These are phyloP conservation scores for Thunnus albacares DNA, from an alignment of 2,797 vertebrate genomes.

Conservation along the genomic window DNA sequence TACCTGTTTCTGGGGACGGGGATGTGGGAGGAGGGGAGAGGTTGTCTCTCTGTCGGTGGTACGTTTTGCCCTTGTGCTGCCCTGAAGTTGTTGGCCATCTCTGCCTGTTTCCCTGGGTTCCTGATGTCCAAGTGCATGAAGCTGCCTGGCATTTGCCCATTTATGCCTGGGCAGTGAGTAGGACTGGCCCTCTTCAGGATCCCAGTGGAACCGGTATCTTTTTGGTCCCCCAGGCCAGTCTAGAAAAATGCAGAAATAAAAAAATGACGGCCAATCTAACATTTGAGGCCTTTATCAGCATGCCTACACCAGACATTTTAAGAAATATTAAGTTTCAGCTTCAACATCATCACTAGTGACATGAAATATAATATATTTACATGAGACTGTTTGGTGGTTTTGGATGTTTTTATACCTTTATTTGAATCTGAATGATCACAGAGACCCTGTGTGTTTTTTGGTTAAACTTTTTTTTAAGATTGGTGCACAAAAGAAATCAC, in stretches of 20 bases:
- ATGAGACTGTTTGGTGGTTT: not conserved
- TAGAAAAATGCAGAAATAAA: conserved; percentile 53
- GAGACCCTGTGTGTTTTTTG: not conserved
- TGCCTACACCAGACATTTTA: not conserved
- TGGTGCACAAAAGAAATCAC: too few relatives aligned
- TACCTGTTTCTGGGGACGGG: conserved; percentile 89
- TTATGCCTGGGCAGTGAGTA: conserved; percentile 78
- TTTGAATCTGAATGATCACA: not conserved
- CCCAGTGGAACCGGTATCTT: conserved; percentile 70
- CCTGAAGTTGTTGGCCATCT: conserved; percentile 74
- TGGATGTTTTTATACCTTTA: not conserved
- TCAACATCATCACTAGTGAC: not conserved
- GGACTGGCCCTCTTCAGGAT: conserved; percentile 84
- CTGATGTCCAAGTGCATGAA: conserved; percentile 83
- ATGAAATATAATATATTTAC: not conserved
- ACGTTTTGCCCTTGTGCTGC: conserved; percentile 68
- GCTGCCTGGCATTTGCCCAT: conserved; percentile 79
- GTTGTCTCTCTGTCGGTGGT: conserved; percentile 69
- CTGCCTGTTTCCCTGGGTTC: conserved; percentile 78
- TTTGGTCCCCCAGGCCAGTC: conserved; percentile 79
- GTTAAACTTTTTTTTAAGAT: not conserved
- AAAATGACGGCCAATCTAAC: conserved; percentile 18
- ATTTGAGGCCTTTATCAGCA: not conserved
- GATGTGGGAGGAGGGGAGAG: conserved; percentile 84
- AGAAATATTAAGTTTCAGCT: not conserved